Percentiles rank a stretch among this genome's conserved stretches.
Conservation (phyloP, 1,140 invertebrate species). For the Sycophila sp. region DNA sequence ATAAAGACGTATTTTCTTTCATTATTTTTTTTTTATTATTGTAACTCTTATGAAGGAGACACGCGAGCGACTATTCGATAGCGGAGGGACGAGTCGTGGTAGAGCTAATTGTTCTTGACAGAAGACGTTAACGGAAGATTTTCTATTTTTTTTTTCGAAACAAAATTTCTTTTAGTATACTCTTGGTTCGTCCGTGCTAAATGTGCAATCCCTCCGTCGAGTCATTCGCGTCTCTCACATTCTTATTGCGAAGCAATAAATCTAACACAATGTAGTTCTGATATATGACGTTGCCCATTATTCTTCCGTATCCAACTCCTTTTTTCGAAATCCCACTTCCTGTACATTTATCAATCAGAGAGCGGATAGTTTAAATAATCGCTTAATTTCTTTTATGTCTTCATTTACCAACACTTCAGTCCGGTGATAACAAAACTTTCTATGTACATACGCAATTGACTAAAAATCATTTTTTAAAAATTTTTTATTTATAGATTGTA, state of each 20-base stretch:
- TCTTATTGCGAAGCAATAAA: slow-evolving; percentile 35
- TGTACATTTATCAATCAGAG: too few species aligned
- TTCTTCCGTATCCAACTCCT: background rate
- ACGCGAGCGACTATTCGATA: slow-evolving; percentile 8
- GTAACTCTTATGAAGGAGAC: slow-evolving; percentile 5
- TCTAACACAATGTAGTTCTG: slow-evolving; percentile 29
- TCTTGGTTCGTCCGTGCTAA: slow-evolving; percentile 11
- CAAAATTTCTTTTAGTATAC: slow-evolving; percentile 5
- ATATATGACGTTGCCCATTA: slow-evolving; percentile 25
- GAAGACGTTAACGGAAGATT: slow-evolving; percentile 26
- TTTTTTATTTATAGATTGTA: slow-evolving; percentile 24
- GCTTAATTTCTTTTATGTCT: slow-evolving; percentile 5
- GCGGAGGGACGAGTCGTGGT: background rate
- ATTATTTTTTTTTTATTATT: slow-evolving; percentile 15
- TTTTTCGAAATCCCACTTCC: slow-evolving; percentile 16
- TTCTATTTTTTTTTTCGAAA: background rate
- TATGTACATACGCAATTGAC: slow-evolving; percentile 36
- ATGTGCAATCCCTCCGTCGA: background rate
- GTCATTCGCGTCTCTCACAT: slow-evolving; percentile 10
- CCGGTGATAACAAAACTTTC: slow-evolving; percentile 42
- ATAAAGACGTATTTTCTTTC: slow-evolving; percentile 27
- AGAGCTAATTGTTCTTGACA: slow-evolving; percentile 2
- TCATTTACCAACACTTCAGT: slow-evolving; percentile 42
- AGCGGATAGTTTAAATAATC: slow-evolving; percentile 10
- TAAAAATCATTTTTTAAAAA: slow-evolving; percentile 15